phyloP scores from a whole-genome alignment of 2,797 vertebrate genomes.

The Chlorospingus semifuscus region DNA sequence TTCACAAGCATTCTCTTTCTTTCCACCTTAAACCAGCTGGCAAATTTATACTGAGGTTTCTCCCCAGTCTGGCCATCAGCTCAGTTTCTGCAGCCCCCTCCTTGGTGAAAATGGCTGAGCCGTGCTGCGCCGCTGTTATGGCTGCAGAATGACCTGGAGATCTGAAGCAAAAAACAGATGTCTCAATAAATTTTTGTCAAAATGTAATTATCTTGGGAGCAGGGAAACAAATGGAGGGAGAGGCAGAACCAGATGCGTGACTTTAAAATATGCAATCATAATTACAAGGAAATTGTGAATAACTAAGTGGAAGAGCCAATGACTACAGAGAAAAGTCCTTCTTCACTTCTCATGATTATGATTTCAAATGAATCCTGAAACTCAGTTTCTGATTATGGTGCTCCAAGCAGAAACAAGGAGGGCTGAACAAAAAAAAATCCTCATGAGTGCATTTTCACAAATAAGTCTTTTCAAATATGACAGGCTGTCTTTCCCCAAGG shows the following conservation, averaged over 20 bases:
- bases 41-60: not conserved
- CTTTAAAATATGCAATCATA: slow-evolving; percentile 64
- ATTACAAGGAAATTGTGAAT: slow-evolving; percentile 65
- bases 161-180: slow-evolving; percentile 76
- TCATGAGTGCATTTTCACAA: slow-evolving; percentile 60
- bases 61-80: not conserved
- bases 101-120: not conserved
- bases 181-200: slow-evolving; percentile 77
- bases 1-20: not conserved
- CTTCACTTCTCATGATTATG: not conserved
- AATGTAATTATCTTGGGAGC: slow-evolving; percentile 74
- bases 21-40: not conserved
- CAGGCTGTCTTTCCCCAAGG: slow-evolving; percentile 60
- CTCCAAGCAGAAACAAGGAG: slow-evolving; percentile 15
- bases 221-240: slow-evolving; percentile 66
- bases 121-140: not conserved
- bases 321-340: not conserved
- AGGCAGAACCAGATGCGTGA: slow-evolving; percentile 68
- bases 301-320: slow-evolving; percentile 28
- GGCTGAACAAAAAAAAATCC: not conserved
- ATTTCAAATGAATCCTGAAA: slow-evolving; percentile 7
- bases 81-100: not conserved
- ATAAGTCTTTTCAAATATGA: slow-evolving; percentile 68
- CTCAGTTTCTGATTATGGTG: not conserved
- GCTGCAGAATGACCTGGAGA: slow-evolving; percentile 63